Conservation (phyloP, 1,140 invertebrate genomes). For the Nixonia krombeini region DNA sequence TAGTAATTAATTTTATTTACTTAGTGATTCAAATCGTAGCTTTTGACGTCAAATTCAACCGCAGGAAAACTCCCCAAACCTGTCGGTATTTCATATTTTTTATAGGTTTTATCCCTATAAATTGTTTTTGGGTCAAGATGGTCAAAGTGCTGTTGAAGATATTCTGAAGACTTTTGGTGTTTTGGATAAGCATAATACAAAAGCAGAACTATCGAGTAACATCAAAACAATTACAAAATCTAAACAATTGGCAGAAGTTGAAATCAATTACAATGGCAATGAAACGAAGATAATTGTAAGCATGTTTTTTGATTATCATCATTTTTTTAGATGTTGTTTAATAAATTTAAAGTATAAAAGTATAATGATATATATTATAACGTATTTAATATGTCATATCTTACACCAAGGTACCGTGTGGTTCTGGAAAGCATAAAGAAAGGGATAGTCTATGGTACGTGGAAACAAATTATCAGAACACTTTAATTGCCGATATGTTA, state of each 20-base stretch:
- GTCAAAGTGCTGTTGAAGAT: slow-evolving; percentile 78
- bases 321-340: slow-evolving; percentile 4
- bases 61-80: slow-evolving; percentile 79
- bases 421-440: slow-evolving; percentile 33
- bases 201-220: slow-evolving; percentile 47
- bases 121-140: slow-evolving; percentile 82
- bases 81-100: slow-evolving; percentile 78
- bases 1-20: neutral
- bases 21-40: neutral
- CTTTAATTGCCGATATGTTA: slow-evolving; percentile 83
- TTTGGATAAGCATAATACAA: slow-evolving; percentile 29
- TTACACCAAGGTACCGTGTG: slow-evolving; percentile 57
- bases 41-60: slow-evolving; percentile 50
- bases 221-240: slow-evolving; percentile 55
- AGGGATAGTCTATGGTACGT: slow-evolving; percentile 69
- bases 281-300: slow-evolving; percentile 65
- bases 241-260: slow-evolving; percentile 55
- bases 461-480: slow-evolving; percentile 85
- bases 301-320: neutral
- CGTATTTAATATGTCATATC: too few relatives aligned
- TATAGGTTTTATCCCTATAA: slow-evolving; percentile 88
- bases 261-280: slow-evolving; percentile 55
- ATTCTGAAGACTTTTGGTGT: slow-evolving; percentile 78
- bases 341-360: neutral
- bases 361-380: too few relatives aligned